phyloP scores from a whole-genome alignment of 1,140 invertebrate species.

The Phenacoccus solenopsis region DNA sequence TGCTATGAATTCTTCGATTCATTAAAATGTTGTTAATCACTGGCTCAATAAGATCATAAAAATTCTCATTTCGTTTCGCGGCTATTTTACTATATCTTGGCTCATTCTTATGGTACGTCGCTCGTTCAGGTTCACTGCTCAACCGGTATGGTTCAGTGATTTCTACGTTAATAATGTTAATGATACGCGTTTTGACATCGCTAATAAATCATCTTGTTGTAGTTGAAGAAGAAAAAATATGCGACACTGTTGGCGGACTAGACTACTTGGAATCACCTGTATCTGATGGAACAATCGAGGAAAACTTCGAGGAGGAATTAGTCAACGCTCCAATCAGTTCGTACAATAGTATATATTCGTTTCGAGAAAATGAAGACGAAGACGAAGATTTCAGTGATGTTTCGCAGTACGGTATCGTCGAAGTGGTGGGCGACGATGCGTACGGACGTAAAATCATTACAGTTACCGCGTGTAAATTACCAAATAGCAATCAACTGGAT shows the following conservation, averaged over 20 bases:
- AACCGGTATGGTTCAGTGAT: background rate
- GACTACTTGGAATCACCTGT: slow-evolving; percentile 62
- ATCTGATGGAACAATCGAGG: slow-evolving; percentile 77
- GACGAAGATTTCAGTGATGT: slow-evolving; percentile 63
- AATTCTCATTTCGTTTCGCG: too few species aligned
- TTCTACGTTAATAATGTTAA: background rate
- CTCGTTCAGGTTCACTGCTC: background rate
- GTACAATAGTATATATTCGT: slow-evolving; percentile 20
- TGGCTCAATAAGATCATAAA: too few species aligned
- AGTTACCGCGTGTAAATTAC: slow-evolving; percentile 84
- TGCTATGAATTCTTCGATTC: too few species aligned
- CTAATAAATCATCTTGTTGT: slow-evolving; percentile 28
- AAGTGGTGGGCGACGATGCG: slow-evolving; percentile 82
- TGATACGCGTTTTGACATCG: background rate
- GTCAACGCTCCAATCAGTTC: slow-evolving; percentile 40
- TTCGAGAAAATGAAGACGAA: slow-evolving; percentile 31
- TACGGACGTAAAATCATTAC: slow-evolving; percentile 87
- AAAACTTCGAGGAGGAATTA: slow-evolving; percentile 87
- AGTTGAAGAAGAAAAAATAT: slow-evolving; percentile 43
- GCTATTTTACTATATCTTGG: background rate
- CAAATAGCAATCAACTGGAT: slow-evolving; percentile 70
- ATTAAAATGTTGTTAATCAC: too few species aligned
- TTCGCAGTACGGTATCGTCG: slow-evolving; percentile 67
- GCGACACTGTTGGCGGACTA: slow-evolving; percentile 33
- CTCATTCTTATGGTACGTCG: background rate